A percentile compares a stretch with the other conserved stretches of the same genome.
These are phyloP conservation scores for Aphelenchoides avenae DNA, from an alignment of 1,140 invertebrate species.

Conservation along the genomic window DNA sequence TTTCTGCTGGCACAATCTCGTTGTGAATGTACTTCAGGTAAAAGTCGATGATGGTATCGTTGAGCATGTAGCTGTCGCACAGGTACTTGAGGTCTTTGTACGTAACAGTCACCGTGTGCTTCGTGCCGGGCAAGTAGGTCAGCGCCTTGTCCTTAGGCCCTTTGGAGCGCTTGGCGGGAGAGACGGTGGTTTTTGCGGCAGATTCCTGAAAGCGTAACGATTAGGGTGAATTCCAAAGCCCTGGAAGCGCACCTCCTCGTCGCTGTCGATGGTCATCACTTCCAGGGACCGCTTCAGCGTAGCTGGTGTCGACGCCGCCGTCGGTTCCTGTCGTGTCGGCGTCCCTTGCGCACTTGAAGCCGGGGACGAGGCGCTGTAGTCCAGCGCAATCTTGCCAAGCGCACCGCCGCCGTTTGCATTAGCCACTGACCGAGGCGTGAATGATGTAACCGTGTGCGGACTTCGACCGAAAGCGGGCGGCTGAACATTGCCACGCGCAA, in stretches of 20 bases:
- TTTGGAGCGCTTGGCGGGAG: constrained; percentile 9
- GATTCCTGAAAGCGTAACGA: background rate
- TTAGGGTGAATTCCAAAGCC: background rate
- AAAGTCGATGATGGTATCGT: constrained; percentile 96
- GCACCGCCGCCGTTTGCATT: too few species aligned
- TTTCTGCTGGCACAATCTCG: constrained; percentile 23
- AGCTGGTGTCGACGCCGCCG: too few species aligned
- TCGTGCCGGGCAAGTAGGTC: constrained; percentile 11
- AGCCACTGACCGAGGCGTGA: too few species aligned
- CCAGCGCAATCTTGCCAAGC: too few species aligned
- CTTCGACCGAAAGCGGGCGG: too few species aligned
- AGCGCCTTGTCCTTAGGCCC: constrained; percentile 24
- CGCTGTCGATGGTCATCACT: background rate
- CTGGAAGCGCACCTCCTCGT: background rate
- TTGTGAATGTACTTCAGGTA: constrained; percentile 72
- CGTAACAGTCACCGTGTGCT: constrained; percentile 16
- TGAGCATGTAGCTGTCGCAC: constrained; percentile 60
- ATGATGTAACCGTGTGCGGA: too few species aligned
- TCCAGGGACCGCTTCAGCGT: too few species aligned
- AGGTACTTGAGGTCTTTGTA: constrained; percentile 24
- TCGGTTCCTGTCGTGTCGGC: too few species aligned
- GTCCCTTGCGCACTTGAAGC: too few species aligned
- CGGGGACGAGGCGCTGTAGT: too few species aligned
- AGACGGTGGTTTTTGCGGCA: background rate
- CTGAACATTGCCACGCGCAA: too few species aligned